Evolutionary conservation across 2,797 vertebrate genomes (phyloP), one percentile per base, ranked within the genome.

Genomic region (Trachops cirrhosus): DNA sequence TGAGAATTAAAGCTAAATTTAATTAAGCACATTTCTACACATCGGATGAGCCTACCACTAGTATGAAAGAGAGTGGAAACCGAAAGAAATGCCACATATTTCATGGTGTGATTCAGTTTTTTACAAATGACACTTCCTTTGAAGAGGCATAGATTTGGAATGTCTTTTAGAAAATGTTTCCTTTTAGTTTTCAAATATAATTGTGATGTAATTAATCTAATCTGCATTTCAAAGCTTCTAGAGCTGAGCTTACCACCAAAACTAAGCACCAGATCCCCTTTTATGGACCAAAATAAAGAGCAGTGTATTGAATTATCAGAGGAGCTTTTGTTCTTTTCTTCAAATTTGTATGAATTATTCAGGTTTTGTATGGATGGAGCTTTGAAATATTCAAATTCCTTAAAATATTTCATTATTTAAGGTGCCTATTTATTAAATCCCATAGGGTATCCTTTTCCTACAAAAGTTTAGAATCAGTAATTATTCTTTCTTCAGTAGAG

Each of bases 301-400:
- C 48, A 90, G 59, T 83, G 24, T 85, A 73, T 57, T 93, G 77
- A 91, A 86, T 96, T 94, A 95, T 96, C 90, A 91, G 80, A 79
- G 70, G 91, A 83, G 89, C 62, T 95, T 97, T 96, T 96, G 91
- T 96, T 97, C 92, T 97, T 91, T 91, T 89, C 96, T 91, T 97
- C 93, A 97, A 95, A 97, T 97, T 96, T 97, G 82, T 94, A 94
- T 95, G 92, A 95, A 97, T 97, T 96, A 97, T 97, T 94, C 62
- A 93, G 90, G 29, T 78, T 95, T 85, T 93, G 41, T 93, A 64
- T 96, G 85, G 91, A 74, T 86, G 74, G 77, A 70, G 46, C 82
- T 88, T 93, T 96, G 93, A 97, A 97, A 97, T 96, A 93, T 92
- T 97, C 95, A 94, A 86, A 95, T 97, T 95, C 89, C 93, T 94